Evolutionary conservation across 2,113 vertebrate genomes (phyloP).

Genomic region (Sturnus vulgaris): DNA sequence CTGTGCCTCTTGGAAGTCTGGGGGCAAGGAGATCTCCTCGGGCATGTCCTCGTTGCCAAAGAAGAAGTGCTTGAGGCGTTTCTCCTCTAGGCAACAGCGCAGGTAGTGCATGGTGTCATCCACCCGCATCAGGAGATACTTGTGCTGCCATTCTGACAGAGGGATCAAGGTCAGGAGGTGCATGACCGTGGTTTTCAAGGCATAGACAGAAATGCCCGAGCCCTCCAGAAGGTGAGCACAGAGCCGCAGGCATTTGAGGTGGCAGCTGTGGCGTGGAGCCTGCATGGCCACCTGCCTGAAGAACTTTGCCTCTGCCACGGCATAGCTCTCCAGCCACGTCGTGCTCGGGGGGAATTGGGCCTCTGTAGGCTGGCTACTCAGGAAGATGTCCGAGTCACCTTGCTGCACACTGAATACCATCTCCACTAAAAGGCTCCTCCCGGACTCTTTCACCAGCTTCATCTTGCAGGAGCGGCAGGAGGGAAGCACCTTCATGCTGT

Average conservation of each 20-base stretch:
- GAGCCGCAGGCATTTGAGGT: neutral
- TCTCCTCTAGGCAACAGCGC: neutral
- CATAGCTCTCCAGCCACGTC: neutral
- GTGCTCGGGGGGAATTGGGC: accelerated
- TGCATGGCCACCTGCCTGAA: neutral
- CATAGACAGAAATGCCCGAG: neutral
- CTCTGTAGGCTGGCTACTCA: neutral
- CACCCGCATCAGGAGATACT: neutral
- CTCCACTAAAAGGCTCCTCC: neutral
- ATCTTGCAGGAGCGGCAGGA: neutral
- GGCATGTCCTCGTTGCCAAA: neutral
- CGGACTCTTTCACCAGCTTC: neutral
- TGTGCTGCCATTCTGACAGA: neutral
- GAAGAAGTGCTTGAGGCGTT: neutral
- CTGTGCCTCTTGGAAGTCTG: neutral
- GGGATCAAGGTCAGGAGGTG: neutral
- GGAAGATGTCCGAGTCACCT: neutral
- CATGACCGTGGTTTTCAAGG: neutral
- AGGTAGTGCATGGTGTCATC: neutral
- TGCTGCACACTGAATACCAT: neutral
- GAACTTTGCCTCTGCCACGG: neutral
- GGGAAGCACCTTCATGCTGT: neutral
- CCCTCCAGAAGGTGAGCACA: neutral
- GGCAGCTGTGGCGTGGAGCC: neutral
- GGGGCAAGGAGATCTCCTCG: neutral